phyloP scores from a whole-genome alignment of 1,140 invertebrate species.

The Zaprionus africanus region DNA sequence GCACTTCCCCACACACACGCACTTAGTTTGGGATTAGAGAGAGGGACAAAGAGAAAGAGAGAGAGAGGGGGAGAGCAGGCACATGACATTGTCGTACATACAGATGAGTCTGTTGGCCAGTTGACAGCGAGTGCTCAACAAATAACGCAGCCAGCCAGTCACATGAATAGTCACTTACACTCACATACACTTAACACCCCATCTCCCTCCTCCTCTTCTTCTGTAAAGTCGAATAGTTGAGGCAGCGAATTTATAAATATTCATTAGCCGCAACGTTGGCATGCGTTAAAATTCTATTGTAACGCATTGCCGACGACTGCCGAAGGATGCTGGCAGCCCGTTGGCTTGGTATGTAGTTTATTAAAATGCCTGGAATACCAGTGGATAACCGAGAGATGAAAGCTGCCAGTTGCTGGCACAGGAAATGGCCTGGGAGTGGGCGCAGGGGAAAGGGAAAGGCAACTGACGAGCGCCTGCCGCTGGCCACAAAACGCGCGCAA shows the following conservation, averaged over 20 bases:
- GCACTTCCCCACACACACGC: not conserved
- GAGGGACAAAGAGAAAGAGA: not conserved
- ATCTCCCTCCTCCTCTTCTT: not conserved
- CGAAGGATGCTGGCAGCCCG: not conserved
- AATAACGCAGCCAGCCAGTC: constrained; percentile 32
- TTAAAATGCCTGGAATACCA: constrained; percentile 66
- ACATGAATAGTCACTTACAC: constrained; percentile 15
- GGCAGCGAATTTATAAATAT: constrained; percentile 63
- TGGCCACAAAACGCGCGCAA: constrained; percentile 22
- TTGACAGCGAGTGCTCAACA: constrained; percentile 43
- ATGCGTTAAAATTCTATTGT: constrained; percentile 45
- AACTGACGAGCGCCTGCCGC: constrained; percentile 17
- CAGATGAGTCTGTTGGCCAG: constrained; percentile 15
- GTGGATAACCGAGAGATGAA: constrained; percentile 51
- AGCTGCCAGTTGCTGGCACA: constrained; percentile 2
- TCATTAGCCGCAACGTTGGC: constrained; percentile 63
- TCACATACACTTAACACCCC: not conserved
- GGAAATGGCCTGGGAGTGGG: not conserved
- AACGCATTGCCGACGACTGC: constrained; percentile 34
- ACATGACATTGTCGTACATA: constrained; percentile 2
- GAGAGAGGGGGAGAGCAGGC: not conserved
- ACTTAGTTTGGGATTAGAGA: constrained; percentile 17
- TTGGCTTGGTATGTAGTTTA: constrained; percentile 52
- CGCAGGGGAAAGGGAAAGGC: not conserved
- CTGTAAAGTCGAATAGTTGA: constrained; percentile 19